Base-by-base conservation (phyloP, 2,113 vertebrate species). In the Trachemys scripta region DNA sequence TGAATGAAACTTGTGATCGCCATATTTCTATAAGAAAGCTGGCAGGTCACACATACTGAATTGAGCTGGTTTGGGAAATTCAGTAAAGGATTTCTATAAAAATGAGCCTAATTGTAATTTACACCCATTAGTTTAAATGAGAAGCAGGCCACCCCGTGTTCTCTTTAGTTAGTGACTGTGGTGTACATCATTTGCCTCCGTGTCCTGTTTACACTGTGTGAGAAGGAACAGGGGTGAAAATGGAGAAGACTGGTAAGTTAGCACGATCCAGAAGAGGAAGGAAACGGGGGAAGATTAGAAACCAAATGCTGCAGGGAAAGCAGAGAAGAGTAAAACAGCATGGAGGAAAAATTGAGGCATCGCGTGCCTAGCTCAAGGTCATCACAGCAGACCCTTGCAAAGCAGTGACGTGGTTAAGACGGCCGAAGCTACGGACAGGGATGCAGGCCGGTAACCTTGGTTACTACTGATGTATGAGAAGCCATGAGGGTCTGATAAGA, bases 311-410 rank as follows among this genome's bases (percentile, higher is more conserved):
- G 13, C 59, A 62, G 29, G 25, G 54, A 90, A 80, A 53, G 13
- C 22, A 83, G 79, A 80, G 51, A 38, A 65, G 9, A 83, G 14
- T 31, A 62, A 62, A 62, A 62, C 59, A 62, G 29, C 29, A 62
- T 62, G 27, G 59, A 14, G 13, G 27, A 22, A 85, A 87, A 72
- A 6, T 9, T 19, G 31, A 49, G 62, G 65, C 10, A 79, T 5
- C 9, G 27, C 20, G 12, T 59, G 20, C 38, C 62, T 38, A 75
- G 4, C 51, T 47, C 69, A 62, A 5, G 57, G 89, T 10, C 14
- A 29, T 11, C 25, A 42, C 2, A 16, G 50, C n/a, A 82, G 45
- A 24, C 54, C 12, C 4, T 54, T 0, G 0, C 7, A 51, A 86
- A 89, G 59, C 59, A 62, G 31, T 62, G 59, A 31, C 27, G 59